These are phyloP conservation scores for Phalacrocorax brasilianus DNA, from an alignment of 2,113 vertebrate genomes.

Conservation along the genomic window DNA sequence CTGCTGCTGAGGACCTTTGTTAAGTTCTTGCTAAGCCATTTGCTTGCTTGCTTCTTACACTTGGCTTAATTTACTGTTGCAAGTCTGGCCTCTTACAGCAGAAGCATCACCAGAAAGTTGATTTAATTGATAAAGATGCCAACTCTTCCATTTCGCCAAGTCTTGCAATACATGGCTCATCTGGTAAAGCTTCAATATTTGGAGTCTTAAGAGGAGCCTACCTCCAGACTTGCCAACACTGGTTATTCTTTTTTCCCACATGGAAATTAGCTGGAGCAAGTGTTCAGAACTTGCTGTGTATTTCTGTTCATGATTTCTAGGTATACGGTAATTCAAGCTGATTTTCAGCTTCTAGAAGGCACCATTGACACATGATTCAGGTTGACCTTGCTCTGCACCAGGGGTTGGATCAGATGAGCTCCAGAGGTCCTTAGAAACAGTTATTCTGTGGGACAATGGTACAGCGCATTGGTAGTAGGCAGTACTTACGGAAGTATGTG, in stretches of 20 bases:
- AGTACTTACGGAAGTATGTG: not conserved
- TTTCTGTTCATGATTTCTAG: not conserved
- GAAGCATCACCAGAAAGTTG: not conserved
- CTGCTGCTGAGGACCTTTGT: not conserved
- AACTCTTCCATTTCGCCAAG: not conserved
- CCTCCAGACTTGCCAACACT: not conserved
- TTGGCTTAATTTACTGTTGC: not conserved
- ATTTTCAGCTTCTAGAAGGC: not conserved
- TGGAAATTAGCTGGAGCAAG: not conserved
- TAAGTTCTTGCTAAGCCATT: not conserved
- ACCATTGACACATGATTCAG: not conserved
- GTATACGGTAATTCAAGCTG: not conserved
- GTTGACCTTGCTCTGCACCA: not conserved
- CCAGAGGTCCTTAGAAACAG: not conserved
- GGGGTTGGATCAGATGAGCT: not conserved
- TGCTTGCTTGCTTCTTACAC: not conserved
- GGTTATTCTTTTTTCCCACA: not conserved
- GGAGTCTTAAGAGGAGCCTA: not conserved
- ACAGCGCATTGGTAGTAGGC: not conserved
- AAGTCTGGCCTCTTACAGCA: not conserved
- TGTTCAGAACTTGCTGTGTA: not conserved
- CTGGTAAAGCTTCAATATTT: not conserved
- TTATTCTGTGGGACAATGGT: not conserved
- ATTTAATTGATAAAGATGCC: not conserved
- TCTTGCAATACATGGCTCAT: not conserved